Conservation (phyloP, 2,888 invertebrate genomes). For the Lamellibrachia columna region DNA sequence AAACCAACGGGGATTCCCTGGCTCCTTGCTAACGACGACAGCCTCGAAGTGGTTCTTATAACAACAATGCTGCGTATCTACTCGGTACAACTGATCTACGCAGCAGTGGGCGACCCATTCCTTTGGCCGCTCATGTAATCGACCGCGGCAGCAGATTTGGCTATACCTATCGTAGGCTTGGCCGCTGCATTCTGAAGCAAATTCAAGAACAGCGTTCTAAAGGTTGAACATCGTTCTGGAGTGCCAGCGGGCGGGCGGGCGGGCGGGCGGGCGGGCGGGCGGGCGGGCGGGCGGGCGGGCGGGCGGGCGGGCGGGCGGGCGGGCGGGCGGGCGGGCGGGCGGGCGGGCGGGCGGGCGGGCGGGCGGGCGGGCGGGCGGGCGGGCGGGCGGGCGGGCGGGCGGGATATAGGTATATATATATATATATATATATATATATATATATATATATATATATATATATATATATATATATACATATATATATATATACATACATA, state of each 20-base stretch:
- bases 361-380: neutral
- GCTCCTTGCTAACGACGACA: neutral
- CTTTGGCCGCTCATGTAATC: neutral
- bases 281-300: too few species aligned
- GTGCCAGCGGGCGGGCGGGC: too few species aligned
- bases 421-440: neutral
- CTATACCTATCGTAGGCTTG: neutral
- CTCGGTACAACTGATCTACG: neutral
- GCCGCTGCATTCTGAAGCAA: conserved; percentile 10
- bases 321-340: neutral
- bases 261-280: too few species aligned
- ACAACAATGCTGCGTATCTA: neutral
- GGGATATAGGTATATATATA: neutral
- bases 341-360: neutral
- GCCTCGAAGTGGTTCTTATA: neutral
- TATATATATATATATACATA: neutral
- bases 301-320: too few species aligned
- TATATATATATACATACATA: neutral
- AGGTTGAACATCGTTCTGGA: too few species aligned
- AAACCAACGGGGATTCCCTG: neutral
- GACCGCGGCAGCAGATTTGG: neutral
- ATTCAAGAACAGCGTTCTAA: neutral
- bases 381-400: neutral
- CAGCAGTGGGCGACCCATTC: neutral
- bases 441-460: neutral